phyloP scores from a whole-genome alignment of 2,888 invertebrate genomes.

The Scrobipalpa atriplicella region DNA sequence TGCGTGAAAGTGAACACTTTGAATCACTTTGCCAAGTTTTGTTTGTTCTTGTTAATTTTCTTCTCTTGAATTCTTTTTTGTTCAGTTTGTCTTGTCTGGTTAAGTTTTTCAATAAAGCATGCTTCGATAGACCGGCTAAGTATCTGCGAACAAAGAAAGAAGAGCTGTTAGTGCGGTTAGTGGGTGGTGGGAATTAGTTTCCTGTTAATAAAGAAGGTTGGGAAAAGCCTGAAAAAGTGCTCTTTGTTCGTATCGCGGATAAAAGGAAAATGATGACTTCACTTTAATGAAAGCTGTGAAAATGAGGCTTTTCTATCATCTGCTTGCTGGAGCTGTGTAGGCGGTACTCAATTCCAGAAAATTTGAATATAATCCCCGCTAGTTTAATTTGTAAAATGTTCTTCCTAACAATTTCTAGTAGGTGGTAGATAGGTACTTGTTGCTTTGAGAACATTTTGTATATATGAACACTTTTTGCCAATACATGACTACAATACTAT shows the following conservation, averaged over 20 bases:
- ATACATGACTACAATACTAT: too few species aligned
- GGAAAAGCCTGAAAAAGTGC: slow-evolving; percentile 4
- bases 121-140: slow-evolving; percentile 52
- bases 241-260: slow-evolving; percentile 6
- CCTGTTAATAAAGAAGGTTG: slow-evolving; percentile 43
- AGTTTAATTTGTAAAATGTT: too few species aligned
- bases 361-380: not conserved
- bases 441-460: too few species aligned
- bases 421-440: too few species aligned
- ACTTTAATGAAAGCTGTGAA: not conserved
- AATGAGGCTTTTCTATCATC: not conserved
- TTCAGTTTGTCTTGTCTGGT: slow-evolving; percentile 35
- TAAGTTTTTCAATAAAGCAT: slow-evolving; percentile 49
- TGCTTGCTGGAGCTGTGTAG: not conserved
- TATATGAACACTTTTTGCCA: too few species aligned
- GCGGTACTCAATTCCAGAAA: not conserved
- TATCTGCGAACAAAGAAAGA: slow-evolving; percentile 78
- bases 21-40: slow-evolving; percentile 37
- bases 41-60: slow-evolving; percentile 34
- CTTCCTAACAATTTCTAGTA: too few species aligned
- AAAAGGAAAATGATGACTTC: slow-evolving; percentile 5
- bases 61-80: slow-evolving; percentile 32
- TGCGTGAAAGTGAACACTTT: slow-evolving; percentile 37
- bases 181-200: slow-evolving; percentile 54
- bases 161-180: slow-evolving; percentile 72